phyloP scores from a whole-genome alignment of 1,140 invertebrate genomes.

The Choristoneura fumiferana region DNA sequence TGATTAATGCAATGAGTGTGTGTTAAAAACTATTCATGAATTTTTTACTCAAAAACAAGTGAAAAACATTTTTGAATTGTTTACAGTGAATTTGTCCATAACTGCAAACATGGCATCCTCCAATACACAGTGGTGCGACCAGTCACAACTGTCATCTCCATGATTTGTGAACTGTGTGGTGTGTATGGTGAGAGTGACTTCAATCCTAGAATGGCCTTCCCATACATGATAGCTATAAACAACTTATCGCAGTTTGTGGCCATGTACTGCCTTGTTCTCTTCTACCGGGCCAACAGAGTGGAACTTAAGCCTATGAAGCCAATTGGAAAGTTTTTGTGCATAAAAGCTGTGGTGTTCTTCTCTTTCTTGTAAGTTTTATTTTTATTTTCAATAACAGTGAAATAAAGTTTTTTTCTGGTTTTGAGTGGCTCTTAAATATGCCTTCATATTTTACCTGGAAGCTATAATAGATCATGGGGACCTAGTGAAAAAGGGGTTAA shows the following conservation, averaged over 20 bases:
- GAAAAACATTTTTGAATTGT: no score
- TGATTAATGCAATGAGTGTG: no score
- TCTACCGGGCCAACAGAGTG: conserved; percentile 93
- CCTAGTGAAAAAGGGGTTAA: no score
- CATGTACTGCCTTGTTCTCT: conserved; percentile 97
- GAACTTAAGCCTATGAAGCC: conserved; percentile 95
- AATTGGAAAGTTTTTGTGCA: conserved; percentile 97
- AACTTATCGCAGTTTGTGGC: conserved; percentile 97
- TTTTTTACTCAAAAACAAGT: no score
- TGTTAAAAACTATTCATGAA: no score
- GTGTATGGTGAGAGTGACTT: conserved; percentile 96
- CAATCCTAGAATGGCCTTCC: conserved; percentile 89
- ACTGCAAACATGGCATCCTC: conserved; percentile 97
- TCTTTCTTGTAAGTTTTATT: conserved; percentile 94
- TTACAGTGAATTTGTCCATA: conserved; percentile 91
- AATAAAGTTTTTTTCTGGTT: no score
- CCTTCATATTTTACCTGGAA: no score
- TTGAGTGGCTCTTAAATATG: no score
- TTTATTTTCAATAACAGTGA: not conserved
- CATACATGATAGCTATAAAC: conserved; percentile 94
- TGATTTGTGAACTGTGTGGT: conserved; percentile 91
- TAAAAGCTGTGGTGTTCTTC: conserved; percentile 98
- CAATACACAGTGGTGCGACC: conserved; percentile 96
- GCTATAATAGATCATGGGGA: not conserved
- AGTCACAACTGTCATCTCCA: conserved; percentile 91